phyloP scores from a whole-genome alignment of 2,797 vertebrate species.

The Clarias pachynema region DNA sequence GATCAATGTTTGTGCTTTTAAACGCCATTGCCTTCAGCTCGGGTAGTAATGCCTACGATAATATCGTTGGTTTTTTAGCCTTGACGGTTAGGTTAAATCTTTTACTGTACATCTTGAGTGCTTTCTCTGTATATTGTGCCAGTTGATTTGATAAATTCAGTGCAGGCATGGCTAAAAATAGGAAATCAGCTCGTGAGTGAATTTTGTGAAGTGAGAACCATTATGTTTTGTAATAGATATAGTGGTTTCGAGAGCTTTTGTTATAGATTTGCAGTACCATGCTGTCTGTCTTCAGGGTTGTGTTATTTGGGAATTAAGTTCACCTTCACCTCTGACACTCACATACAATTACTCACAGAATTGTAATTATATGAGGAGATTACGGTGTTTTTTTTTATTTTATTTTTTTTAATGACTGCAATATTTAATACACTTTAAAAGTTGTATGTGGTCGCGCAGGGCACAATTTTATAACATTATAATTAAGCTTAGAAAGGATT shows the following conservation, averaged over 20 bases:
- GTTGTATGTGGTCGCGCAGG: conserved; percentile 74
- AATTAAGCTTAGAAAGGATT: conserved; percentile 85
- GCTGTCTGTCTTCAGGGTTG: conserved; percentile 72
- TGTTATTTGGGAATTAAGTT: conserved; percentile 76
- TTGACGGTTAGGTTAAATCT: conserved; percentile 25
- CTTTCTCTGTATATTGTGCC: conserved; percentile 42
- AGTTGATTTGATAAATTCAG: conserved; percentile 58
- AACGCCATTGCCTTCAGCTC: conserved; percentile 27
- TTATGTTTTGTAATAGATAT: conserved; percentile 68
- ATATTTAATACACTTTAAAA: conserved; percentile 87
- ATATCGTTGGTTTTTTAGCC: conserved; percentile 3
- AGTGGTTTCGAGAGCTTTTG: conserved; percentile 69
- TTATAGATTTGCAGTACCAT: conserved; percentile 64
- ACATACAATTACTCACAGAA: conserved; percentile 78
- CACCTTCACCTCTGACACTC: conserved; percentile 80
- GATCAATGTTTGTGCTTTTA: conserved; percentile 54
- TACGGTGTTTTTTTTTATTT: conserved; percentile 63
- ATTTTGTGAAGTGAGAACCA: conserved; percentile 63
- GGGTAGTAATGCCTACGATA: conserved; percentile 19
- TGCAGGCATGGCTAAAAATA: conserved; percentile 43
- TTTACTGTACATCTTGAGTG: conserved; percentile 42
- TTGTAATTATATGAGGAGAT: conserved; percentile 84
- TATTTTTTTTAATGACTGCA: conserved; percentile 79
- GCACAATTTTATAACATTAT: conserved; percentile 74
- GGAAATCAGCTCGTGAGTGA: conserved; percentile 56